Evolutionary conservation across 2,113 vertebrate genomes (phyloP), one percentile per base, ranked within the genome.

Genomic region (Ceyx cyanopectus): DNA sequence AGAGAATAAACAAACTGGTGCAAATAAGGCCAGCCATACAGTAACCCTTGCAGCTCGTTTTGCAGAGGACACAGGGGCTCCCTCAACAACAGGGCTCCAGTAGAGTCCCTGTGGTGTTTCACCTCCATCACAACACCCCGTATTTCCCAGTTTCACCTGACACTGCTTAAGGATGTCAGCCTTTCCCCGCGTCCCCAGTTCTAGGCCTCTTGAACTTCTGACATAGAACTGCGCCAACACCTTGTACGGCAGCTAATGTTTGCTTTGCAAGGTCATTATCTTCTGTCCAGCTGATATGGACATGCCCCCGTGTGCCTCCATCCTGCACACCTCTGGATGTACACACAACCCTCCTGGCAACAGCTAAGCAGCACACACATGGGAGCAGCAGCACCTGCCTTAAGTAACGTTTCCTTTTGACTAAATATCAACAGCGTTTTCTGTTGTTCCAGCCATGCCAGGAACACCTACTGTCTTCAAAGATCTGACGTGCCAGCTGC

Each of bases 391-490:
- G 50, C 34, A n/a, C 61, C 69, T 92, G 65, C 37, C 30, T 70
- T 17, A 68, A 88, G 65, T 3, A 70, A 75, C 34, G 30, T 78
- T 90, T 74, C 46, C 61, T 66, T 50, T 93, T 68, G 4, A 75
- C 2, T 14, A 79, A 43, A 57, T 24, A 81, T 32, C 69, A 83
- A 10, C 63, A 83, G 68, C 43, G 50, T 65, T 46, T 53, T 90
- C 76, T 86, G 69, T 45, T 63, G 63, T 74, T 78, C 24, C 76
- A 76, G 24, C 68, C 85, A 43, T 65, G 65, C 73, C 7, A 73
- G 93, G 90, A 83, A 85, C 82, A 67, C 88, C 92, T 27, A 81
- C 92, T 0, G 48, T 85, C 82, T 90, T 95, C 92, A 95, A 93
- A 94, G 92, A 63, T 18, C 24, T 6, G 45, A 16, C 0, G 5